phyloP scores from a whole-genome alignment of 2,113 vertebrate species.

The Catharus fuscescens region DNA sequence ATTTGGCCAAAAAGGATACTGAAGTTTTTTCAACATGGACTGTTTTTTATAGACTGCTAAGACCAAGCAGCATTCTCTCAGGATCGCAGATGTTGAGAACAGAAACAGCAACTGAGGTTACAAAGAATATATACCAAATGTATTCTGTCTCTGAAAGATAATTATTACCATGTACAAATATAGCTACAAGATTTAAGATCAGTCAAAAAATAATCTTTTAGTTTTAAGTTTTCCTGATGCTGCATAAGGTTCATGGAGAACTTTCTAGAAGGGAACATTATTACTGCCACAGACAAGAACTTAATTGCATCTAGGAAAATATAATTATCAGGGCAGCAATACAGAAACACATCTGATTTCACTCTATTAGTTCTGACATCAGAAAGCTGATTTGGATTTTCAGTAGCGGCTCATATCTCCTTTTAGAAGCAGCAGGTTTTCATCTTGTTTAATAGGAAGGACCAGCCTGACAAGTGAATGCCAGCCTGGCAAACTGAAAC shows the following conservation, averaged over 20 bases:
- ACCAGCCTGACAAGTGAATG: neutral
- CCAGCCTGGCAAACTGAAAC: neutral
- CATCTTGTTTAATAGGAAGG: neutral
- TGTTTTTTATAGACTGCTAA: neutral
- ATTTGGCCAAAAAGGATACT: neutral
- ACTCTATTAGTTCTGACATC: neutral
- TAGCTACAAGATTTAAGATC: neutral
- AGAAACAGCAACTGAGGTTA: constrained; percentile 47
- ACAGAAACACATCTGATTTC: constrained; percentile 2
- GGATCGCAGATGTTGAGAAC: constrained; percentile 26
- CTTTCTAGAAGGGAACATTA: neutral
- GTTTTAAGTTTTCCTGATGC: neutral
- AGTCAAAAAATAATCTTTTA: neutral
- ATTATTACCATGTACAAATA: constrained; percentile 1
- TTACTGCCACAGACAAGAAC: neutral
- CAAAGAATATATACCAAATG: constrained; percentile 22
- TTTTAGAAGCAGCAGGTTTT: constrained; percentile 17
- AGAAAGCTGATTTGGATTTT: neutral
- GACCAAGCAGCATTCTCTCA: neutral
- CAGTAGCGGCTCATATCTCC: neutral
- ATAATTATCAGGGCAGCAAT: neutral
- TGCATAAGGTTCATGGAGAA: neutral
- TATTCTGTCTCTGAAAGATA: neutral
- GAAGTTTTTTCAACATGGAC: neutral
- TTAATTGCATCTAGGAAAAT: constrained; percentile 4